These are phyloP conservation scores for Brachystomella parvula DNA, from an alignment of 1,140 invertebrate genomes.

Conservation along the genomic window DNA sequence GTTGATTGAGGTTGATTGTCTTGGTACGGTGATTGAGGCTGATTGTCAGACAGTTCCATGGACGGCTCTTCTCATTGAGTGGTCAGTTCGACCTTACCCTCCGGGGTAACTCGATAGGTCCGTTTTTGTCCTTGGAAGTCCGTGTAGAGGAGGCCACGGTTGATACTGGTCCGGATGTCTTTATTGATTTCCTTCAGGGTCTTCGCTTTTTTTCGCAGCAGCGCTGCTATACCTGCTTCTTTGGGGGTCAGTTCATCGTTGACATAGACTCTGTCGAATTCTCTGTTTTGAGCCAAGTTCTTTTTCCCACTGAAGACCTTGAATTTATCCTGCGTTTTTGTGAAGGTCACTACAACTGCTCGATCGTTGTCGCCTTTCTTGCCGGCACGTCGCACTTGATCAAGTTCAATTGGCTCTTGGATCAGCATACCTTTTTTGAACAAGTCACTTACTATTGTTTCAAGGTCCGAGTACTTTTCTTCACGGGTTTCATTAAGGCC, in stretches of 20 bases:
- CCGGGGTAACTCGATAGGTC: no score
- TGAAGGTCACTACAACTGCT: not conserved
- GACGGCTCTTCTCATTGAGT: not conserved
- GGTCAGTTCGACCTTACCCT: no score
- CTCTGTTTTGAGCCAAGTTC: not conserved
- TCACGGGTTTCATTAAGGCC: not conserved
- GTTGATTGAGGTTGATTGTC: no score
- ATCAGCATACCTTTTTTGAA: not conserved
- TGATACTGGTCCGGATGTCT: not conserved
- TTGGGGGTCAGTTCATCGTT: not conserved
- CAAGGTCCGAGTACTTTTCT: not conserved
- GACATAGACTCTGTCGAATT: not conserved
- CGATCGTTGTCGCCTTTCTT: not conserved
- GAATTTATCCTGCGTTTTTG: not conserved
- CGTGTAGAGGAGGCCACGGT: no score
- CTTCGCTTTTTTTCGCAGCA: not conserved
- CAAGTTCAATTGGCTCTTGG: not conserved
- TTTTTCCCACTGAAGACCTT: not conserved
- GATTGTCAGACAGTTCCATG: not conserved
- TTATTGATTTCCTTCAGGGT: not conserved
- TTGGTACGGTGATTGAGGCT: no score
- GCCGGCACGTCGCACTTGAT: not conserved
- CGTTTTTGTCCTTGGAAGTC: no score
- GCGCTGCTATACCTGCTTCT: not conserved
- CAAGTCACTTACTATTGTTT: not conserved